A percentile compares a stretch with the other conserved stretches of the same genome.
phyloP scores from a whole-genome alignment of 2,113 vertebrate species.

The Oryzias melastigma region DNA sequence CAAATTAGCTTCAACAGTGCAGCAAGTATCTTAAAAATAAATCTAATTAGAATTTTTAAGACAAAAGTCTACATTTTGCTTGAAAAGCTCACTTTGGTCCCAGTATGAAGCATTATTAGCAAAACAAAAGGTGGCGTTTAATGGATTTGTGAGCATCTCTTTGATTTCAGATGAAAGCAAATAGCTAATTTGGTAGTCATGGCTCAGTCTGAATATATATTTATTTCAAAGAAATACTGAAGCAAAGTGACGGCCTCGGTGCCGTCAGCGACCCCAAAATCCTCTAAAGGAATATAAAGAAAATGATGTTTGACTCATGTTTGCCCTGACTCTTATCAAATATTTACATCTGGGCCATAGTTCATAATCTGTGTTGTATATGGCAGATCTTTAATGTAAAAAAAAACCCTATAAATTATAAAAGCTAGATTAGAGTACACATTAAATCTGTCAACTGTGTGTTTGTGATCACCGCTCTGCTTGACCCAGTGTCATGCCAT shows the following conservation, averaged over 20 bases:
- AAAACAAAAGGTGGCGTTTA: conserved; percentile 73
- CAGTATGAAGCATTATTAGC: conserved; percentile 70
- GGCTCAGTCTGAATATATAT: conserved; percentile 31
- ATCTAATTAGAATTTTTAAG: conserved; percentile 80
- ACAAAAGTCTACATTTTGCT: conserved; percentile 77
- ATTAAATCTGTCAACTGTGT: conserved; percentile 63
- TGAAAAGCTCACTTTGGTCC: conserved; percentile 66
- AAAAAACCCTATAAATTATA: conserved; percentile 39
- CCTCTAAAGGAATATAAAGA: conserved; percentile 18
- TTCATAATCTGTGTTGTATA: conserved; percentile 44
- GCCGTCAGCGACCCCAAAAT: background rate
- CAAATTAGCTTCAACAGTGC: conserved; percentile 76
- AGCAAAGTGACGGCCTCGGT: conserved; percentile 33
- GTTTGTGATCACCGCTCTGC: conserved; percentile 53
- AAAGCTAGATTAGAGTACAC: conserved; percentile 71
- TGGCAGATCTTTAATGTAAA: conserved; percentile 36
- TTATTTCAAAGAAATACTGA: conserved; percentile 59
- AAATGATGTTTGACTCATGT: conserved; percentile 2
- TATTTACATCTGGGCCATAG: conserved; percentile 38
- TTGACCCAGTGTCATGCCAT: conserved; percentile 55
- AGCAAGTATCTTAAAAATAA: conserved; percentile 71
- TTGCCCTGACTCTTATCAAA: conserved; percentile 22
- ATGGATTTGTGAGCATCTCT: conserved; percentile 63
- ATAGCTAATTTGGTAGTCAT: conserved; percentile 60
- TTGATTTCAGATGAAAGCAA: conserved; percentile 77